Percentiles rank a stretch among this genome's conserved stretches.
phyloP scores from a whole-genome alignment of 2,888 invertebrate genomes.

The Ectobius pallidus region DNA sequence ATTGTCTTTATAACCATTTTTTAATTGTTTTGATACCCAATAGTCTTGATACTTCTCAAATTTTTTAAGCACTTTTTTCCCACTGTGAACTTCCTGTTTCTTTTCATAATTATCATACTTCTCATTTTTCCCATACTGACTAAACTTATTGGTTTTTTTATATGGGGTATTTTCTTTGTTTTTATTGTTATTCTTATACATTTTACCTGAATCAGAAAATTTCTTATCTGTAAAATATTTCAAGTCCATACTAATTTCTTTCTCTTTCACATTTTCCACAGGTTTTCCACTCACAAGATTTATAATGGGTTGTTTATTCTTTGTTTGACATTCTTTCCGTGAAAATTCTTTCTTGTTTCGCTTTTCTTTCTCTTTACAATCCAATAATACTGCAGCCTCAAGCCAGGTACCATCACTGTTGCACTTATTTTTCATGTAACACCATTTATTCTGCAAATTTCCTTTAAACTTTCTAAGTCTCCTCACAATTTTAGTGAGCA shows the following conservation, averaged over 20 bases:
- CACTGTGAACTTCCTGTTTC: too few species aligned
- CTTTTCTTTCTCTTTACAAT: not conserved
- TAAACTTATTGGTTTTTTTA: not conserved
- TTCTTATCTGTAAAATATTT: too few species aligned
- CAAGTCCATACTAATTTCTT: too few species aligned
- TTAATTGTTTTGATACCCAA: not conserved
- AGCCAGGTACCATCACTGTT: not conserved
- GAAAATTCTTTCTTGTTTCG: not conserved
- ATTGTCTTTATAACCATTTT: not conserved
- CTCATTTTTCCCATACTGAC: not conserved
- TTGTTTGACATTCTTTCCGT: not conserved
- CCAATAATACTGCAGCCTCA: slow-evolving; percentile 1
- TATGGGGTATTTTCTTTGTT: not conserved
- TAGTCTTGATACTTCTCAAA: not conserved
- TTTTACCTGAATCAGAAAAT: too few species aligned
- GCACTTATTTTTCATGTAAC: slow-evolving; percentile 4
- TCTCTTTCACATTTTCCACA: not conserved
- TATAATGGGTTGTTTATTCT: not conserved
- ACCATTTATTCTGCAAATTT: slow-evolving; percentile 20
- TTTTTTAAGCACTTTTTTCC: not conserved
- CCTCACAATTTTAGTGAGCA: not conserved
- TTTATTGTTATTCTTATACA: not conserved
- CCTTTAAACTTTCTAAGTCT: slow-evolving; percentile 14
- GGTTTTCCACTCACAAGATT: too few species aligned
- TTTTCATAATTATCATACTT: too few species aligned